Base-by-base conservation (phyloP, 2,888 invertebrate genomes). In the Strigamia maritima region DNA sequence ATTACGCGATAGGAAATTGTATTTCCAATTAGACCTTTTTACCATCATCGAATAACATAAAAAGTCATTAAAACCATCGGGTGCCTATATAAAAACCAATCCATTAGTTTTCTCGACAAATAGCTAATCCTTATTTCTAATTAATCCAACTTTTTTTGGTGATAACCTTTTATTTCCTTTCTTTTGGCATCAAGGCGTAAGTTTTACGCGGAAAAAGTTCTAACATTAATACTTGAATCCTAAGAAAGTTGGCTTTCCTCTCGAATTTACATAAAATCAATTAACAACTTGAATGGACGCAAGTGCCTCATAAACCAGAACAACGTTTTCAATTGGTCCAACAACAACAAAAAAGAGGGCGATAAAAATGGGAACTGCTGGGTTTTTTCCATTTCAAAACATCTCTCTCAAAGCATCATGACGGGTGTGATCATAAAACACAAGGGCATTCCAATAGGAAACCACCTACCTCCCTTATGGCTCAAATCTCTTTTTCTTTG, bases 311-410 rank as follows among this genome's bases (percentile, higher is more conserved):
- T 65, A 65, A 65, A 65, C 26, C 24, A 65, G 28, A 65, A 65
- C 65, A 65, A 65, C 65, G 65, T 65, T 65, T 65, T 65, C 65
- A 65, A 65, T 65, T 65, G 65, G 65, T 65, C 65, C 65, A 65
- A 24, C 65, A 26, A 65, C 65, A 65, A 65, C 65, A 65, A 65
- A 65, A 65, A 65, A 65, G 26, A 16, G 16, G 65, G 65, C 65
- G 65, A 65, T 65, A 65, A 65, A 65, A 65, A 65, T 26, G 65
- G 28, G 65, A 26, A 65, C 26, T 65, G 65, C 65, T 65, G 65
- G 65, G 2, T 65, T 65, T 65, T 65, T 65, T 65, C 65, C 65
- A 65, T 65, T 65, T 65, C 65, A 65, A 65, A 65, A 65, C 65
- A 65, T 65, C 65, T 65, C 65, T 26, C 65, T 26, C 26, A 31